A percentile compares a stretch with the other conserved stretches of the same genome.
Evolutionary conservation across 2,888 invertebrate genomes (phyloP).

Genomic region (Ochropleura leucogaster): DNA sequence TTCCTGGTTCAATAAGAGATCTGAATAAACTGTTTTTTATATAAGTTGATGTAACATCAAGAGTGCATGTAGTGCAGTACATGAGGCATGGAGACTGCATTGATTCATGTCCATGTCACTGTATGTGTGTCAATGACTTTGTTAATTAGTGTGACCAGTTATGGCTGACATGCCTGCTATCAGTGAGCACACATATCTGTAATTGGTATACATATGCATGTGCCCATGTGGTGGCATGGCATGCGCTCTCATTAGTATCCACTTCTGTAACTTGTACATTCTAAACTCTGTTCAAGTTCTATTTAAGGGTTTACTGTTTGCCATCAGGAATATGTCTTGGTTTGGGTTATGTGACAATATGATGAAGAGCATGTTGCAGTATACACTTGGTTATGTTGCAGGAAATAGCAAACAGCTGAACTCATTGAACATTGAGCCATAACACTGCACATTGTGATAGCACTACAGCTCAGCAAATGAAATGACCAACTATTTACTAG

Average conservation of each 20-base stretch:
- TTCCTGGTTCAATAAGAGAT: too few relatives aligned
- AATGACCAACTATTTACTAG: too few relatives aligned
- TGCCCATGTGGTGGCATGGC: neutral
- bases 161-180: neutral
- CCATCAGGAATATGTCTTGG: neutral
- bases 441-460: neutral
- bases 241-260: conserved; percentile 1
- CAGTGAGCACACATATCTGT: neutral
- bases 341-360: neutral
- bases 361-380: neutral
- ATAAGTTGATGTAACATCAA: neutral
- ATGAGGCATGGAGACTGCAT: neutral
- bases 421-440: too few relatives aligned
- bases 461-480: too few relatives aligned
- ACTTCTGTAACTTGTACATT: neutral
- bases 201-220: neutral
- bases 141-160: conserved; percentile 64
- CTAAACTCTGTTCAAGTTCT: neutral
- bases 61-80: neutral
- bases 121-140: conserved; percentile 71
- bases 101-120: conserved; percentile 26
- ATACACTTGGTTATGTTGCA: neutral
- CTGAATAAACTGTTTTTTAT: too few relatives aligned
- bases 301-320: neutral
- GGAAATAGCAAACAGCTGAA: neutral